phyloP scores from a whole-genome alignment of 2,888 invertebrate species.

The Ophion obscuratus region DNA sequence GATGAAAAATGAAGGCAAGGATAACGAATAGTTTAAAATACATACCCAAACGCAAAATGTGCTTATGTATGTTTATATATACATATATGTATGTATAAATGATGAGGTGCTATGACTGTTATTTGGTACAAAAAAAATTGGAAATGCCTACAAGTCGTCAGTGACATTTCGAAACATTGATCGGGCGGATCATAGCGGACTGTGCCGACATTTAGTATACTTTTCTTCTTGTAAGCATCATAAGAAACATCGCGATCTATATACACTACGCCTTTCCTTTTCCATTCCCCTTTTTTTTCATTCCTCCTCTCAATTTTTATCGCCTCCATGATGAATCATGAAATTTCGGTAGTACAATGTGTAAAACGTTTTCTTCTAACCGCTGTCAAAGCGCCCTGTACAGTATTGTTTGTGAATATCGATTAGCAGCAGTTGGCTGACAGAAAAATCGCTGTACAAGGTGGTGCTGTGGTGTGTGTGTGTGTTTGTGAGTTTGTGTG shows the following conservation, averaged over 20 bases:
- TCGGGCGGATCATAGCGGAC: slow-evolving; percentile 74
- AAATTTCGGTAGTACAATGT: slow-evolving; percentile 1
- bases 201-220: slow-evolving; percentile 66
- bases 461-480: too few relatives aligned
- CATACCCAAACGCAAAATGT: slow-evolving; percentile 5
- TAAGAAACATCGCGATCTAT: slow-evolving; percentile 63
- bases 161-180: slow-evolving; percentile 59
- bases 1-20: background rate
- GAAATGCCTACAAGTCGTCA: slow-evolving; percentile 48
- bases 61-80: background rate
- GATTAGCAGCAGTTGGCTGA: slow-evolving; percentile 30
- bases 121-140: slow-evolving; percentile 21
- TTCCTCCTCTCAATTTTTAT: slow-evolving; percentile 3
- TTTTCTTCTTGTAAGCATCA: slow-evolving; percentile 56
- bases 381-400: slow-evolving; percentile 24
- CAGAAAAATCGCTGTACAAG: slow-evolving; percentile 35
- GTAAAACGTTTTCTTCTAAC: background rate
- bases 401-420: slow-evolving; percentile 57
- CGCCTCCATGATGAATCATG: background rate
- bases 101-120: background rate
- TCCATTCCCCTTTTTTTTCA: background rate
- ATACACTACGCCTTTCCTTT: slow-evolving; percentile 38
- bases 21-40: background rate
- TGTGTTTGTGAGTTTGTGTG: too few relatives aligned
- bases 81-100: slow-evolving; percentile 6